Conservation (phyloP, 2,797 vertebrate species). For the Iguana delicatissima region DNA sequence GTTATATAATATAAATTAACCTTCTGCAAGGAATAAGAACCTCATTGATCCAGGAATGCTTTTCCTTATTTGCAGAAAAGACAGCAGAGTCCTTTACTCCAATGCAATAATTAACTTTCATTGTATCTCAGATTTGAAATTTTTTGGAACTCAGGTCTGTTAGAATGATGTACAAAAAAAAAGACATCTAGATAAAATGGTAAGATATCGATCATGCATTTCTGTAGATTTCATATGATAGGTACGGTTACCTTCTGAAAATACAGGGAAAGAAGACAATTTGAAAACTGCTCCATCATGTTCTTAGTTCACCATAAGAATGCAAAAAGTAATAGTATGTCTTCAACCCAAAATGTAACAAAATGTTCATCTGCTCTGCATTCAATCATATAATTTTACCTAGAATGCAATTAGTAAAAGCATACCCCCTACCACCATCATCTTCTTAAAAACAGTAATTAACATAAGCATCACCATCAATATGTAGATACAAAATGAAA, state of each 20-base stretch:
- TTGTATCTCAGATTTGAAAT: constrained; percentile 20
- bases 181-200: neutral
- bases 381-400: constrained; percentile 50
- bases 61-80: constrained; percentile 1
- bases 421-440: constrained; percentile 25
- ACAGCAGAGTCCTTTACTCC: neutral
- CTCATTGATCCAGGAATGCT: constrained; percentile 21
- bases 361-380: constrained; percentile 29
- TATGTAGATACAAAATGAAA: constrained; percentile 54
- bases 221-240: neutral
- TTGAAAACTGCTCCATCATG: neutral
- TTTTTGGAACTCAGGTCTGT: neutral
- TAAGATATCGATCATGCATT: neutral
- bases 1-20: constrained; percentile 24
- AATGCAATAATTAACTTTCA: constrained; percentile 22
- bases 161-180: neutral
- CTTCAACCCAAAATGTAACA: constrained; percentile 41
- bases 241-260: constrained; percentile 8
- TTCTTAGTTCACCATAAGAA: neutral
- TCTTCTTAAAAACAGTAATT: constrained; percentile 44
- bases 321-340: constrained; percentile 27
- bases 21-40: constrained; percentile 11
- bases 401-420: constrained; percentile 55
- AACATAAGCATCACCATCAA: constrained; percentile 49
- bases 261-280: neutral